Percentiles rank a stretch among this genome's conserved stretches.
These are phyloP conservation scores for Liasis olivaceus DNA, from an alignment of 2,797 vertebrate species.

Conservation along the genomic window DNA sequence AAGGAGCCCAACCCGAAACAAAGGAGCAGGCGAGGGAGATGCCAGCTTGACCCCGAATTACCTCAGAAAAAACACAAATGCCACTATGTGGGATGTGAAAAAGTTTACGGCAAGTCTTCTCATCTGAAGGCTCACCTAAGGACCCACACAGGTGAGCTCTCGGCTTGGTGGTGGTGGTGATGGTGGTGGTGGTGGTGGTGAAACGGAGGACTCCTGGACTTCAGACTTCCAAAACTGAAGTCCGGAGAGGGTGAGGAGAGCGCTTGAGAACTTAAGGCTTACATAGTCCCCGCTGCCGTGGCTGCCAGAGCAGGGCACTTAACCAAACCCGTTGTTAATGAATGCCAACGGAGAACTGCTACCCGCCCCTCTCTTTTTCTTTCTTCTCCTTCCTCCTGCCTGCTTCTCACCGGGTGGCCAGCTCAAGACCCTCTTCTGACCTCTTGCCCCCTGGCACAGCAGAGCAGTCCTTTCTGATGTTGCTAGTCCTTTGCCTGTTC, in stretches of 20 bases:
- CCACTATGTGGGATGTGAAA: conserved; percentile 97
- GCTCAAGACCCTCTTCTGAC: conserved; percentile 28
- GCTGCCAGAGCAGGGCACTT: conserved; percentile 14
- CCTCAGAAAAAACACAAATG: conserved; percentile 99
- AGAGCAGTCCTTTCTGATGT: neutral
- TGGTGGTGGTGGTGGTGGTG: neutral
- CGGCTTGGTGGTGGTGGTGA: conserved; percentile 58
- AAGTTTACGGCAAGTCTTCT: conserved; percentile 99
- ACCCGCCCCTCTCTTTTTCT: conserved; percentile 29
- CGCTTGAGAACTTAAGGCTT: conserved; percentile 39
- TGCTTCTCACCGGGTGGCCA: conserved; percentile 22
- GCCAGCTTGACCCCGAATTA: conserved; percentile 87
- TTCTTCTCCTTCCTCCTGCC: conserved; percentile 15
- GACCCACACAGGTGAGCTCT: conserved; percentile 98
- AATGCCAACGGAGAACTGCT: conserved; percentile 57
- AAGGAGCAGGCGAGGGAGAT: conserved; percentile 90
- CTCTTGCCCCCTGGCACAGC: neutral
- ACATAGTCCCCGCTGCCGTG: conserved; percentile 11
- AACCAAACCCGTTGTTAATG: neutral
- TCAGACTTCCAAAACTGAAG: conserved; percentile 44
- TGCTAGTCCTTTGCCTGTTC: neutral
- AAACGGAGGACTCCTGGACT: conserved; percentile 40
- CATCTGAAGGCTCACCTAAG: conserved; percentile 99
- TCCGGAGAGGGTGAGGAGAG: neutral
- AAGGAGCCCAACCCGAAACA: conserved; percentile 88